Conservation (phyloP, 1,140 invertebrate species). For the Lutraria rhynchaena region DNA sequence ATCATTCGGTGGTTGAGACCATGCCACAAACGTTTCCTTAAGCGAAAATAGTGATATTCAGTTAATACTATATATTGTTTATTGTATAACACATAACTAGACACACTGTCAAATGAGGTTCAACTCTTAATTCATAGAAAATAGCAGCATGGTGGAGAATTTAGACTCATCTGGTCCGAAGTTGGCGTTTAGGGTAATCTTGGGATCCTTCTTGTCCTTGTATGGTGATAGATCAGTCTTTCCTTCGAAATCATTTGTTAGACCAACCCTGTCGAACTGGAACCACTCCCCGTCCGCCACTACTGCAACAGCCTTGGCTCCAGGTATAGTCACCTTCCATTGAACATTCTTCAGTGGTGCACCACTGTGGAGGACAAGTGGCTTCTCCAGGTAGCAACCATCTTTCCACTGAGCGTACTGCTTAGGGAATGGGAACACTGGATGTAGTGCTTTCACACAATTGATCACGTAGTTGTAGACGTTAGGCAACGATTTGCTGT, state of each 20-base stretch:
- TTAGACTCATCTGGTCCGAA: conserved; percentile 78
- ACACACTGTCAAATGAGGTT: too few species aligned
- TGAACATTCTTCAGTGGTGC: conserved; percentile 60
- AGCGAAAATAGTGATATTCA: too few species aligned
- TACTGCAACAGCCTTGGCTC: conserved; percentile 78
- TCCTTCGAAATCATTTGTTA: conserved; percentile 77
- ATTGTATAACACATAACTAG: too few species aligned
- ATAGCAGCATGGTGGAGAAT: conserved; percentile 80
- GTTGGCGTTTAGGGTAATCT: conserved; percentile 80
- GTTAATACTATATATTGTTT: too few species aligned
- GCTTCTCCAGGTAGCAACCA: conserved; percentile 80
- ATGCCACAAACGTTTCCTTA: too few species aligned
- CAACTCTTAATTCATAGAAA: too few species aligned
- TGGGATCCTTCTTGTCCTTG: conserved; percentile 69
- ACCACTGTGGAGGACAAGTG: conserved; percentile 72
- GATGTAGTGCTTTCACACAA: conserved; percentile 61
- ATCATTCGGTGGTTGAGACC: too few species aligned
- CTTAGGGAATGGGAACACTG: conserved; percentile 79
- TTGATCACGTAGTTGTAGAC: conserved; percentile 81
- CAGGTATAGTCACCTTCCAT: conserved; percentile 78
- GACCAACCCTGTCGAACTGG: conserved; percentile 76
- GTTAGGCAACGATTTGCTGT: conserved; percentile 78
- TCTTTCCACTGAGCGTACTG: conserved; percentile 83
- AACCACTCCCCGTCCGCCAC: conserved; percentile 80
- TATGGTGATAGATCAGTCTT: conserved; percentile 66